A percentile compares a stretch with the other conserved stretches of the same genome.
phyloP scores from a whole-genome alignment of 2,113 vertebrate genomes.

The Hippocampus barbouri region DNA sequence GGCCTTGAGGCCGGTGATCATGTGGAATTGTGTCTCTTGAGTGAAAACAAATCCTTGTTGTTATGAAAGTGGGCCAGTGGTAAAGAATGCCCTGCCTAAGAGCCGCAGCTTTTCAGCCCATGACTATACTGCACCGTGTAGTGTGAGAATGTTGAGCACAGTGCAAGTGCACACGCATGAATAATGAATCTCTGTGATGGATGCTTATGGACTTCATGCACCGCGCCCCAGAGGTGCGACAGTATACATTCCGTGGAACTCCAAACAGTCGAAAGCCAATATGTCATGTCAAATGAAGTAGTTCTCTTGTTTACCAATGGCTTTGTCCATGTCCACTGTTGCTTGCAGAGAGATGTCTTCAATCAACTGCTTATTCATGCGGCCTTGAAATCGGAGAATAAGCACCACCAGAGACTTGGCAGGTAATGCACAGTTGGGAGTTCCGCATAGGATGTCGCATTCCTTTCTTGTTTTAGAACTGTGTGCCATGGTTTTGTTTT shows the following conservation, averaged over 20 bases:
- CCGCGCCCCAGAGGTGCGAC: conserved; percentile 16
- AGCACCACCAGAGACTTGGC: conserved; percentile 76
- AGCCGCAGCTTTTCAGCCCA: conserved; percentile 12
- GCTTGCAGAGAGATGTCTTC: conserved; percentile 88
- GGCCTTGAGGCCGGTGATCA: conserved; percentile 17
- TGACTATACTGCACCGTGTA: not conserved
- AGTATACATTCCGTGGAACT: conserved; percentile 11
- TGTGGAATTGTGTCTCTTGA: not conserved
- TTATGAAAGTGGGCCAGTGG: conserved; percentile 24
- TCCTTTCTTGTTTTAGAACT: not conserved
- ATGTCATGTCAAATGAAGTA: not conserved
- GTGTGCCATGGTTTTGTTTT: not conserved
- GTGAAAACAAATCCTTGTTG: conserved; percentile 19
- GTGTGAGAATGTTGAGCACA: conserved; percentile 25
- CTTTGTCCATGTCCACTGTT: conserved; percentile 26
- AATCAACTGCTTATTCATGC: conserved; percentile 85
- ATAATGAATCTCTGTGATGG: conserved; percentile 56
- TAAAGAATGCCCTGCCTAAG: conserved; percentile 16
- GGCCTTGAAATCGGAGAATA: conserved; percentile 79
- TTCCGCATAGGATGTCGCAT: not conserved
- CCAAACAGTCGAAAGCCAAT: not conserved
- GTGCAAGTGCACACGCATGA: conserved; percentile 29
- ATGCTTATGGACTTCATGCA: conserved; percentile 39
- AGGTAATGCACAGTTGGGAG: conserved; percentile 67
- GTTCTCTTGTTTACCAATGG: conserved; percentile 27